Evolutionary conservation across 2,113 vertebrate genomes (phyloP).

Genomic region (Sander lucioperca): DNA sequence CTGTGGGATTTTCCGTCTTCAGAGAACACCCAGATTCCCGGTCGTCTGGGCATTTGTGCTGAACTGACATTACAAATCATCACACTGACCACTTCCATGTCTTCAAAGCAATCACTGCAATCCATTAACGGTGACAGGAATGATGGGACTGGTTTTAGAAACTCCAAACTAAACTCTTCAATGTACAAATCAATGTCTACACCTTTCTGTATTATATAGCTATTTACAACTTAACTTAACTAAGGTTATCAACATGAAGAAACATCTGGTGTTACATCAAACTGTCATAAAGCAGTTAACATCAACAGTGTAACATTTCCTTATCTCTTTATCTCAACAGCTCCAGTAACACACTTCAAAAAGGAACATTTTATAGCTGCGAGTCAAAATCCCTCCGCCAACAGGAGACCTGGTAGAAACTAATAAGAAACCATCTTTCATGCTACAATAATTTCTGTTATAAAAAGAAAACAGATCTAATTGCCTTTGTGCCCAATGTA

Average conservation of each 20-base stretch:
- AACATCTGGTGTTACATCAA: slow-evolving; percentile 9
- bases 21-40: slow-evolving; percentile 55
- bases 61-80: slow-evolving; percentile 72
- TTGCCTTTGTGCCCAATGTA: slow-evolving; percentile 36
- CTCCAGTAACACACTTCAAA: background rate
- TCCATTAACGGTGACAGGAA: slow-evolving; percentile 22
- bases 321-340: background rate
- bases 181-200: background rate
- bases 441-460: slow-evolving; percentile 35
- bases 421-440: slow-evolving; percentile 22
- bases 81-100: slow-evolving; percentile 25
- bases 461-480: slow-evolving; percentile 34
- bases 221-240: background rate
- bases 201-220: background rate
- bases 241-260: background rate
- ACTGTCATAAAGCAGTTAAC: background rate
- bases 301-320: background rate
- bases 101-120: slow-evolving; percentile 70
- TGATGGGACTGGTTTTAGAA: background rate
- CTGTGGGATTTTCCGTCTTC: slow-evolving; percentile 58
- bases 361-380: slow-evolving; percentile 31
- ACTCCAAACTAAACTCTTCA: background rate
- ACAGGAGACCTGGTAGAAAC: slow-evolving; percentile 36
- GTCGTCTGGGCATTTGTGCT: slow-evolving; percentile 70
- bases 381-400: slow-evolving; percentile 38